Evolutionary conservation across 2,888 invertebrate genomes (phyloP).

Genomic region (Cheilosia impressa): DNA sequence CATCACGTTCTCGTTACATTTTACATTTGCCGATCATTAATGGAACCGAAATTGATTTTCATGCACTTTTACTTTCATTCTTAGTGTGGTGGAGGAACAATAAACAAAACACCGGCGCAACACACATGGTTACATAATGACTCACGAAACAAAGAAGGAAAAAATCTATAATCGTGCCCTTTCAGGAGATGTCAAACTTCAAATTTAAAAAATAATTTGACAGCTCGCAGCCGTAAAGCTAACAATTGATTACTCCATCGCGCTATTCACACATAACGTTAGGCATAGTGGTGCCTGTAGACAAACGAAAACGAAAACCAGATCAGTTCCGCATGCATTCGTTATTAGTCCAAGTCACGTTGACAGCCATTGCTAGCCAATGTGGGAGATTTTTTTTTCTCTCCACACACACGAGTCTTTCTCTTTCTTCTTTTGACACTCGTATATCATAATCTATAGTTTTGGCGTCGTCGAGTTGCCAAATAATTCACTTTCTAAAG

Average conservation of each 20-base stretch:
- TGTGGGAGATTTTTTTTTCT: slow-evolving; percentile 33
- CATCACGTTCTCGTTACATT: slow-evolving; percentile 57
- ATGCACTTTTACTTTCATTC: slow-evolving; percentile 70
- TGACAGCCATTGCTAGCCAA: slow-evolving; percentile 50
- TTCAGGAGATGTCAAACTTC: slow-evolving; percentile 58
- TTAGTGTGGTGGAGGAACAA: slow-evolving; percentile 34
- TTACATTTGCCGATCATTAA: slow-evolving; percentile 22
- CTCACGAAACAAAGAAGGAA: slow-evolving; percentile 10
- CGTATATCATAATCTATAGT: slow-evolving; percentile 52
- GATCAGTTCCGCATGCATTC: slow-evolving; percentile 69
- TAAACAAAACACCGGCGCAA: not conserved
- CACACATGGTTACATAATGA: slow-evolving; percentile 43
- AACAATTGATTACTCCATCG: slow-evolving; percentile 63
- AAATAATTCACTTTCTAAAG: slow-evolving; percentile 66
- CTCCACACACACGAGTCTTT: not conserved
- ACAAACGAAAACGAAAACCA: slow-evolving; percentile 48
- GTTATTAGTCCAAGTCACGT: slow-evolving; percentile 62
- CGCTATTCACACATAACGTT: not conserved
- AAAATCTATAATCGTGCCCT: slow-evolving; percentile 60
- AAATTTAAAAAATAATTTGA: slow-evolving; percentile 63
- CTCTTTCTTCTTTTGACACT: slow-evolving; percentile 48
- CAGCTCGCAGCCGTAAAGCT: slow-evolving; percentile 41
- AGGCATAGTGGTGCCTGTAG: not conserved
- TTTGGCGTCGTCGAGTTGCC: slow-evolving; percentile 44
- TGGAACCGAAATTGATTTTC: slow-evolving; percentile 47